These are phyloP conservation scores for Amazona guildingii DNA, from an alignment of 2,113 vertebrate genomes.

Conservation along the genomic window DNA sequence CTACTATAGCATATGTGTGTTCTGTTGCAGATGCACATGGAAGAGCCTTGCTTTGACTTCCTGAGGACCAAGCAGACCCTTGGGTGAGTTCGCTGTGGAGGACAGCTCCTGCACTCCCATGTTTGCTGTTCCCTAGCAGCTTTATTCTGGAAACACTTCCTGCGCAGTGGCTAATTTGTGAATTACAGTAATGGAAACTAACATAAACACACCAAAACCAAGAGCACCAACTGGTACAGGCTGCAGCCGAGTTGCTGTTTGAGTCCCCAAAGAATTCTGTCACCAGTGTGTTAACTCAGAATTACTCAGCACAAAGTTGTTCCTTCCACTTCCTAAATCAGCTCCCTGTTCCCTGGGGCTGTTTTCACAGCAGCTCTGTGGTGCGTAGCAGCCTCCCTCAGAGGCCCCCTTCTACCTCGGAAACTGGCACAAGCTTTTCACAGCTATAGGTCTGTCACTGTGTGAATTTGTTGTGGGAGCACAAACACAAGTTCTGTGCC, in stretches of 20 bases:
- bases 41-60: slow-evolving; percentile 97
- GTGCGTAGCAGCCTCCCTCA: not conserved
- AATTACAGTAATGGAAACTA: not conserved
- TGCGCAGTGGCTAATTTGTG: not conserved
- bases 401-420: not conserved
- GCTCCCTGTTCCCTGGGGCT: not conserved
- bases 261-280: not conserved
- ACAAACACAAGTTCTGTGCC: not conserved
- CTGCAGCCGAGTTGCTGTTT: not conserved
- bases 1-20: not conserved
- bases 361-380: not conserved
- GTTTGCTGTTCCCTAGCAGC: not conserved
- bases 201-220: not conserved
- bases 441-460: not conserved
- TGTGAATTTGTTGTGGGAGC: not conserved
- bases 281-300: not conserved
- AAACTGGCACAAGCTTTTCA: not conserved
- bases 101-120: not conserved
- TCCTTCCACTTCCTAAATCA: not conserved
- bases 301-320: not conserved
- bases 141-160: not conserved
- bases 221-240: not conserved
- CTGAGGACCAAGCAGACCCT: slow-evolving; percentile 96
- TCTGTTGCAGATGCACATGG: slow-evolving; percentile 94
- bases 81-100: slow-evolving; percentile 77